These are phyloP conservation scores for Stegodyphus mimosarum DNA, from an alignment of 1,140 invertebrate species.

Conservation along the genomic window DNA sequence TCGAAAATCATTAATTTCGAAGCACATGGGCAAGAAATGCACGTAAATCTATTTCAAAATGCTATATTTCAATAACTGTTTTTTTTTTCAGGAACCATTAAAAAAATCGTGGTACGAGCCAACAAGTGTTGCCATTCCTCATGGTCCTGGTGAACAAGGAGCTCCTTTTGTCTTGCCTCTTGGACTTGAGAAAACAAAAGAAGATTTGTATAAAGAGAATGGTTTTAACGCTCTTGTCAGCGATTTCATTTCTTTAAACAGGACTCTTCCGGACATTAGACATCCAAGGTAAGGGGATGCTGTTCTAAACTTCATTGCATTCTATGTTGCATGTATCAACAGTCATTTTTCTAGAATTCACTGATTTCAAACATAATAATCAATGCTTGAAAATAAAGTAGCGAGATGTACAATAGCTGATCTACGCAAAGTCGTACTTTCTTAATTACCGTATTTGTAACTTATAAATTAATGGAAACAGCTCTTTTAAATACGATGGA, in stretches of 20 bases:
- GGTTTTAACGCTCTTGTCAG: slow-evolving; percentile 85
- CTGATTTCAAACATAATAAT: not conserved
- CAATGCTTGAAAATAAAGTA: not conserved
- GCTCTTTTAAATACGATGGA: too few relatives aligned
- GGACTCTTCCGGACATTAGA: slow-evolving; percentile 82
- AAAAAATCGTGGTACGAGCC: slow-evolving; percentile 40
- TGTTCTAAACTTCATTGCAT: not conserved
- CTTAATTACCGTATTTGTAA: too few relatives aligned
- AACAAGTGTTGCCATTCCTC: slow-evolving; percentile 15
- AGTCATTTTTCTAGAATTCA: not conserved
- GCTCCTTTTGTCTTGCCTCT: slow-evolving; percentile 73
- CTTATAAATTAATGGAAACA: too few relatives aligned
- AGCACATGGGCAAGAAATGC: too few relatives aligned
- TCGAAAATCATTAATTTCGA: too few relatives aligned
- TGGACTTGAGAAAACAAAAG: slow-evolving; percentile 72
- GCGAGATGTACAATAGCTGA: too few relatives aligned
- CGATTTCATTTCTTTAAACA: slow-evolving; percentile 81
- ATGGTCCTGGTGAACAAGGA: slow-evolving; percentile 80
- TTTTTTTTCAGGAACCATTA: slow-evolving; percentile 4
- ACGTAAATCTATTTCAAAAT: too few relatives aligned
- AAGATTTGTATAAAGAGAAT: slow-evolving; percentile 78
- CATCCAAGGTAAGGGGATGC: slow-evolving; percentile 71
- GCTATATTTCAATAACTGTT: too few relatives aligned
- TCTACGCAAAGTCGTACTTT: too few relatives aligned
- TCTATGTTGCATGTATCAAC: not conserved